Percentiles rank a stretch among this genome's conserved stretches.
Conservation (phyloP, 2,797 vertebrate species). For the Luscinia megarhynchos region DNA sequence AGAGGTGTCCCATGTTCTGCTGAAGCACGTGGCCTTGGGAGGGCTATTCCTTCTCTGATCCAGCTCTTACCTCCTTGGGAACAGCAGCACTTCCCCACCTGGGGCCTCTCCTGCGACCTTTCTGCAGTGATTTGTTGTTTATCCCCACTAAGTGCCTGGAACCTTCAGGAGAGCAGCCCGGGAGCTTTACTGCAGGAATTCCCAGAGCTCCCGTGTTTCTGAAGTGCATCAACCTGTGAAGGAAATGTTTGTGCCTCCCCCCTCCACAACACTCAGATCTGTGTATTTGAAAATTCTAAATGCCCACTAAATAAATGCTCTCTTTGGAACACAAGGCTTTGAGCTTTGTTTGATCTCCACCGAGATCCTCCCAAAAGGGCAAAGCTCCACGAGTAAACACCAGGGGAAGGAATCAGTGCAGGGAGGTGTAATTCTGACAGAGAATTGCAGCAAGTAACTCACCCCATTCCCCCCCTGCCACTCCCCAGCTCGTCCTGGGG, state of each 20-base stretch:
- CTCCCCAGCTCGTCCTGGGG: neutral
- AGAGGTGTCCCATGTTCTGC: fast-evolving
- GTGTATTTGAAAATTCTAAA: neutral
- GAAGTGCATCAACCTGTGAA: neutral
- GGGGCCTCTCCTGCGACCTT: neutral
- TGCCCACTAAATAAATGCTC: constrained; percentile 40
- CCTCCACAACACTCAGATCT: neutral
- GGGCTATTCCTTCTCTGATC: neutral
- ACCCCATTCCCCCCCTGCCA: neutral
- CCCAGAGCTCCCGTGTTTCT: neutral
- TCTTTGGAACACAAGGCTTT: neutral
- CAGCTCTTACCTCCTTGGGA: neutral
- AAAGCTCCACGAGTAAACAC: neutral
- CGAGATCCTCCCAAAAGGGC: neutral
- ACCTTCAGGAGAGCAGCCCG: neutral
- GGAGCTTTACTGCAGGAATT: neutral
- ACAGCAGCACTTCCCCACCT: neutral
- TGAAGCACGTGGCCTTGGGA: neutral
- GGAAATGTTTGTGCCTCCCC: neutral
- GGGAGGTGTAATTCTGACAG: neutral
- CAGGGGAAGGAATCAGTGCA: neutral
- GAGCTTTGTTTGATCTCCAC: neutral
- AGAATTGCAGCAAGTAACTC: neutral
- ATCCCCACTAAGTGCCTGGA: neutral
- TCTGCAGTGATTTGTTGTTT: constrained; percentile 5